These are phyloP conservation scores for Eubasilissa splendida DNA, from an alignment of 2,888 invertebrate species.

Conservation along the genomic window DNA sequence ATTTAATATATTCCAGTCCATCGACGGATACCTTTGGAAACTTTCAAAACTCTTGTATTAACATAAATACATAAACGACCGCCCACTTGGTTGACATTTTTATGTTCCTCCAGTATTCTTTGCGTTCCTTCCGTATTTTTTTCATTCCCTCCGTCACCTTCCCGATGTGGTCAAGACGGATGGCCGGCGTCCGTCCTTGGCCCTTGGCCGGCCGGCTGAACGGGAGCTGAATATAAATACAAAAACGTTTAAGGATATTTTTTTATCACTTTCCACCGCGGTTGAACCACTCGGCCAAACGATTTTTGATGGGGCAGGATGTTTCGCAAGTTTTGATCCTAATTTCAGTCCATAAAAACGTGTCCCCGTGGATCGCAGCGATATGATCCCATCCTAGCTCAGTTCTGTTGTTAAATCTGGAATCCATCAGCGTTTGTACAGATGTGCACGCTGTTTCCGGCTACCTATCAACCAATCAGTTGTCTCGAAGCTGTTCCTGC, in stretches of 20 bases:
- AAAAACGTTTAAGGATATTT: constrained; percentile 11
- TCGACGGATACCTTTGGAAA: neutral
- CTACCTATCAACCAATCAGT: too few species aligned
- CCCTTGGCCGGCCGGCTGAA: constrained; percentile 1
- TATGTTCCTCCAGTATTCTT: constrained; percentile 11
- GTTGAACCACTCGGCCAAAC: neutral
- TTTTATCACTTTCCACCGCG: constrained; percentile 22
- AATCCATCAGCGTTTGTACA: too few species aligned
- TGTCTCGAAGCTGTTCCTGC: too few species aligned
- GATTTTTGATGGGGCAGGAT: too few species aligned
- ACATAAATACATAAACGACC: constrained; percentile 34
- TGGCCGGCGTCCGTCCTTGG: neutral
- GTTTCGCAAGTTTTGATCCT: too few species aligned
- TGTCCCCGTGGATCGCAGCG: too few species aligned
- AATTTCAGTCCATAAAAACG: too few species aligned
- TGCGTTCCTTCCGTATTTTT: constrained; percentile 15
- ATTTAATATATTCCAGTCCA: neutral
- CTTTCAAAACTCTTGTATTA: constrained; percentile 23
- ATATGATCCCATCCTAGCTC: too few species aligned
- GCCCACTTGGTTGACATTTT: constrained; percentile 28
- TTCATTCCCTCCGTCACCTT: constrained; percentile 3
- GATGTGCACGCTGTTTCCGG: too few species aligned
- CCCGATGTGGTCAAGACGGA: constrained; percentile 27
- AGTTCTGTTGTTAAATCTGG: too few species aligned
- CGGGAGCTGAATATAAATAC: constrained; percentile 24